Evolutionary conservation across 2,113 vertebrate species (phyloP), one percentile per base, ranked within the genome.

Genomic region (Laticauda colubrina): DNA sequence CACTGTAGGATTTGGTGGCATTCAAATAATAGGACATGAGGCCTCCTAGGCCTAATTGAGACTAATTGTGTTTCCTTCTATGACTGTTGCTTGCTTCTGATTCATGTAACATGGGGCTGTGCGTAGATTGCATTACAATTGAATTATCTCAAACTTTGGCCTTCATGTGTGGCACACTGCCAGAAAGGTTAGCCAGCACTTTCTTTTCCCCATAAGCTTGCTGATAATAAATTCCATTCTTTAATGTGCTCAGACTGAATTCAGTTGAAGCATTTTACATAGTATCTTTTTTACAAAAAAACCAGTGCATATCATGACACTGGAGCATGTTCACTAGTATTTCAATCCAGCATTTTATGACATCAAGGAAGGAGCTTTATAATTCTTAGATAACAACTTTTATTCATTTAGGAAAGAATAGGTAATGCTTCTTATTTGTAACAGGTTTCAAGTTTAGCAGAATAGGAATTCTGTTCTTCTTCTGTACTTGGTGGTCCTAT

Each of bases 121-220:
- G 51, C 18, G 6, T 91, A 21, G 87, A 56, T 39, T 89, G 26
- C 69, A 61, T 90, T 59, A 53, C 26, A 53, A 4, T 39, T 53
- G 43, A 55, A 59, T 93, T 86, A 85, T 53, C 75, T 86, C n/a
- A 90, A 43, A 85, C 29, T 56, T 75, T 92, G 87, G 34, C 54
- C 87, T 89, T 89, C 2, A 15, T 93, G 88, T 61, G 14, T 85
- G 69, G 75, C 43, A 61, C 23, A 26, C 11, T 93, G 69, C 45
- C 56, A 89, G 24, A 69, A 64, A 64, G 7, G 43, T 53, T 90
- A 87, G 45, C 43, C 69, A 26, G 92, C 11, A 14, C 39, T 85
- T 43, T 43, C 20, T 26, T 3, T 15, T 10, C 24, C 24, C 85
- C 81, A 59, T 87, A 86, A 61, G 75, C 29, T 86, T 81, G 54